Evolutionary conservation across 1,140 invertebrate genomes (phyloP).

Genomic region (Psix sp.): DNA sequence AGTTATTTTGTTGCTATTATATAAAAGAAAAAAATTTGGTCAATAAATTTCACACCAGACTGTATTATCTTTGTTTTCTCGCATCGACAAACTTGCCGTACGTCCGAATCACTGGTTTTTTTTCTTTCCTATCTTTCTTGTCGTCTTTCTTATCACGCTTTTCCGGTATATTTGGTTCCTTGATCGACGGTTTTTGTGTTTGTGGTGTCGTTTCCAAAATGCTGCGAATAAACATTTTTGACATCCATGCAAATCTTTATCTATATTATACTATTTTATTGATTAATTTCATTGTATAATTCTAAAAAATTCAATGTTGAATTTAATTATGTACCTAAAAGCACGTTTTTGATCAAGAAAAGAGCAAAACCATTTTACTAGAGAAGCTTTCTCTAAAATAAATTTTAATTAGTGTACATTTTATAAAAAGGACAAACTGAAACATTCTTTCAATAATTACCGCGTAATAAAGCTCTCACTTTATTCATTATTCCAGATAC

Average conservation of each 20-base stretch:
- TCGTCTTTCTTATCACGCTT: conserved; percentile 63
- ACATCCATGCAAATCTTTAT: conserved; percentile 11
- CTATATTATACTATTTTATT: no score
- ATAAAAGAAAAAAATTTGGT: conserved; percentile 4
- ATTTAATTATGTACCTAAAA: conserved; percentile 24
- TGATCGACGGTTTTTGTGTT: conserved; percentile 61
- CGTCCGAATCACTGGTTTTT: conserved; percentile 62
- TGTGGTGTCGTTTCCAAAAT: conserved; percentile 37
- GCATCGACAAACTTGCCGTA: conserved; percentile 16
- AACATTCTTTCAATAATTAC: no score
- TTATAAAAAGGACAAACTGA: no score
- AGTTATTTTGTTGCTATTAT: conserved; percentile 30
- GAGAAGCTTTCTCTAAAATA: not conserved
- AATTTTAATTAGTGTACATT: no score
- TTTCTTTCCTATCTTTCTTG: conserved; percentile 64
- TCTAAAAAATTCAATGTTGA: no score
- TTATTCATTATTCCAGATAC: no score
- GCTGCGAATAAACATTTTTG: conserved; percentile 28
- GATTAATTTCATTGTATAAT: no score
- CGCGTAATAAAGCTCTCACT: no score
- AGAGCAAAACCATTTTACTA: conserved; percentile 26
- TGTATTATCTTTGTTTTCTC: conserved; percentile 43
- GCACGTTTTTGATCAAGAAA: conserved; percentile 19
- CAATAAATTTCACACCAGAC: conserved; percentile 59
- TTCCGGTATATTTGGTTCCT: conserved; percentile 65